Conservation (phyloP, 1,140 invertebrate species). For the Condylostylus longicornis region DNA sequence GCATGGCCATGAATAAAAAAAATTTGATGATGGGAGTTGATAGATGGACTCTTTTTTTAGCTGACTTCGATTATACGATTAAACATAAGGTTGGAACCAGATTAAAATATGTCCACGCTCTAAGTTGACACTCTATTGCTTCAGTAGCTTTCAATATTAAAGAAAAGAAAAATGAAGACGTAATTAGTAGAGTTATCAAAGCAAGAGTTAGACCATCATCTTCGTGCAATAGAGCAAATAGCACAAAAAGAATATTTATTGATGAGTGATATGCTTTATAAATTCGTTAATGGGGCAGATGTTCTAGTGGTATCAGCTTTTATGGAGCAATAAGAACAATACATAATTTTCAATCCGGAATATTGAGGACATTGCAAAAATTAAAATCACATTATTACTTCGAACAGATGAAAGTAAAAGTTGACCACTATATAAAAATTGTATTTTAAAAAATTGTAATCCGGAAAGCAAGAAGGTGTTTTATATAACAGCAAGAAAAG, state of each 20-base stretch:
- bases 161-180: not conserved
- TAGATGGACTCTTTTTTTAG: conserved; percentile 18
- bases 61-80: conserved; percentile 18
- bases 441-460: conserved; percentile 17
- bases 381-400: conserved; percentile 31
- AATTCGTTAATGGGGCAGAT: conserved; percentile 1
- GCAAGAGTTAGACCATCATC: no score
- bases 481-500: conserved; percentile 21
- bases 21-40: no score
- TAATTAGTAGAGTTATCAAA: no score
- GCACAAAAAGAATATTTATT: not conserved
- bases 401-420: conserved; percentile 18
- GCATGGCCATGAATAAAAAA: conserved; percentile 16
- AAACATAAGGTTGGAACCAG: conserved; percentile 11
- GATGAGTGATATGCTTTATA: not conserved
- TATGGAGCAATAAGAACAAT: conserved; percentile 8
- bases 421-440: conserved; percentile 19
- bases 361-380: conserved; percentile 26
- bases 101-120: conserved; percentile 18
- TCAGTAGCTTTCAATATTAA: not conserved
- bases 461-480: conserved; percentile 28
- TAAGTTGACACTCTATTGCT: conserved; percentile 11
- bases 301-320: conserved; percentile 10
- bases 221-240: not conserved
- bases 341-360: conserved; percentile 12